Conservation (phyloP, 1,140 invertebrate genomes). For the Brachionus rubens region DNA sequence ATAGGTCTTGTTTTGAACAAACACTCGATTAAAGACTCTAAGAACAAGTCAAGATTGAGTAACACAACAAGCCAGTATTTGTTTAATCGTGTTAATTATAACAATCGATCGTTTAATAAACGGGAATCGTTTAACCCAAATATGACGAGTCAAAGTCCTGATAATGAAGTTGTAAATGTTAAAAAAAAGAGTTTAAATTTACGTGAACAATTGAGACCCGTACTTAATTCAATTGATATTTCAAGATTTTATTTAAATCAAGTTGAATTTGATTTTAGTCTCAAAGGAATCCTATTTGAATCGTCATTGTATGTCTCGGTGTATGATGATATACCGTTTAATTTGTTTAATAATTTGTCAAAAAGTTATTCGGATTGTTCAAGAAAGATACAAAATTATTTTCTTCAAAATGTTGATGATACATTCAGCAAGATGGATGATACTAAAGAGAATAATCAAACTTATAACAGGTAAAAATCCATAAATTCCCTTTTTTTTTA, state of each 20-base stretch:
- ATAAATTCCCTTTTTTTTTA: not conserved
- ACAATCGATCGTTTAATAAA: not conserved
- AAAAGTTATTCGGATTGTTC: not conserved
- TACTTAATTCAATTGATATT: constrained; percentile 2
- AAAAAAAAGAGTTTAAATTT: constrained; percentile 26
- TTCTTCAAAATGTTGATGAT: constrained; percentile 17
- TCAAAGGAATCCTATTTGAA: constrained; percentile 23
- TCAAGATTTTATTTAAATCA: not conserved
- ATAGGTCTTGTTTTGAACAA: not conserved
- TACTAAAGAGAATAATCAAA: not conserved
- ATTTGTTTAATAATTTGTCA: not conserved
- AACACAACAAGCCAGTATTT: not conserved
- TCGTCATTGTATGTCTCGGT: constrained; percentile 23
- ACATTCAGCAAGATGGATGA: constrained; percentile 14
- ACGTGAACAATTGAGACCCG: constrained; percentile 30
- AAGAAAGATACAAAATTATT: not conserved
- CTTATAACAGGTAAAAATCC: constrained; percentile 8
- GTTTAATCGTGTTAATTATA: constrained; percentile 8
- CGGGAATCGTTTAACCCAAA: not conserved
- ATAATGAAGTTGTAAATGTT: not conserved
- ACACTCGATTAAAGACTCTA: not conserved
- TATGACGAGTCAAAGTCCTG: not conserved
- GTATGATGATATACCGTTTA: constrained; percentile 38
- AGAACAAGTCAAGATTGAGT: not conserved
- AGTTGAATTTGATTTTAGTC: constrained; percentile 34